phyloP scores from a whole-genome alignment of 2,888 invertebrate species.

The Lochmaea capreae region DNA sequence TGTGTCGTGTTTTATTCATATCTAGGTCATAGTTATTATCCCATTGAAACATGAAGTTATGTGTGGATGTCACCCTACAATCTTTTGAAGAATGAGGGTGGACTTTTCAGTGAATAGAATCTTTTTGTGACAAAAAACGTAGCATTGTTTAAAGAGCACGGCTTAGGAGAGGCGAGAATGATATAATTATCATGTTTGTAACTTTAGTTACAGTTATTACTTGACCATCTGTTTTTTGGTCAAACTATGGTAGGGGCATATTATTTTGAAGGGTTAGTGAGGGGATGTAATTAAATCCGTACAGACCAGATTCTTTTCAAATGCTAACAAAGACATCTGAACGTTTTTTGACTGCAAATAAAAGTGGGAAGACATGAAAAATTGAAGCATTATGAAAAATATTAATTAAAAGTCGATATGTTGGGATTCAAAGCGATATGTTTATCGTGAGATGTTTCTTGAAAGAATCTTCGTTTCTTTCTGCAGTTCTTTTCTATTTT shows the following conservation, averaged over 20 bases:
- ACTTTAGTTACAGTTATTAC: background rate
- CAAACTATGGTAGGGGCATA: background rate
- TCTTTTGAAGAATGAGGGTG: background rate
- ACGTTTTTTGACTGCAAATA: too few species aligned
- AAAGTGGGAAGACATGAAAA: too few species aligned
- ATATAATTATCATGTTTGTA: background rate
- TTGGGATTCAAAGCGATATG: too few species aligned
- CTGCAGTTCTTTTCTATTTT: too few species aligned
- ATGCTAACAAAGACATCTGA: too few species aligned
- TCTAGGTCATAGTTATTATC: background rate
- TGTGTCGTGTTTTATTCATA: slow-evolving; percentile 1
- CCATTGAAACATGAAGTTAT: slow-evolving; percentile 1
- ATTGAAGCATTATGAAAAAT: too few species aligned
- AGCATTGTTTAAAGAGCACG: background rate
- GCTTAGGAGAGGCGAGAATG: background rate
- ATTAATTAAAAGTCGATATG: too few species aligned
- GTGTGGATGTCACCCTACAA: slow-evolving; percentile 1
- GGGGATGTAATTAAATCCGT: too few species aligned
- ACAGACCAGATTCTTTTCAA: too few species aligned
- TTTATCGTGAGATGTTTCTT: too few species aligned
- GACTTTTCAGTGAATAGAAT: background rate
- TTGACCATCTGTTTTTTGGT: background rate
- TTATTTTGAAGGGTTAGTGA: too few species aligned
- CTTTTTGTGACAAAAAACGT: background rate
- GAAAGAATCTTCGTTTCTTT: too few species aligned